A percentile compares a stretch with the other conserved stretches of the same genome.
phyloP scores from a whole-genome alignment of 2,797 vertebrate species.

The Molothrus ater region DNA sequence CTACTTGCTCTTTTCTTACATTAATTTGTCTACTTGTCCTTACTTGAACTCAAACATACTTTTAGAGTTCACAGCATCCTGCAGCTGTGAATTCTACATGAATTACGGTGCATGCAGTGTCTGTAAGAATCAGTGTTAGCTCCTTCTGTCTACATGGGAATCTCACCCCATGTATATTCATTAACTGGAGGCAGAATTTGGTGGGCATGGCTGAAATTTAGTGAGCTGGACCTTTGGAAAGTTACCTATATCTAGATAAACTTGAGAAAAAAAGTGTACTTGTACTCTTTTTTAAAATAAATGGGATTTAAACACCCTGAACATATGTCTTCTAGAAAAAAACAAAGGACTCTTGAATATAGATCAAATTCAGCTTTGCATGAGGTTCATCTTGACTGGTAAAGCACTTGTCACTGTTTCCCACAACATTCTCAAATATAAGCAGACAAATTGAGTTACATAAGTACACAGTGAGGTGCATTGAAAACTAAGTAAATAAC shows the following conservation, averaged over 20 bases:
- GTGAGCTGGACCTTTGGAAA: neutral
- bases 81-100: neutral
- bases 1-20: neutral
- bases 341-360: neutral
- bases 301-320: neutral
- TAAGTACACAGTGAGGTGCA: neutral
- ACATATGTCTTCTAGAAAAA: neutral
- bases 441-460: neutral
- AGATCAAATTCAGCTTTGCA: neutral
- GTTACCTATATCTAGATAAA: neutral
- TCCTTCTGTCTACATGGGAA: neutral
- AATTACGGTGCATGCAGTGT: neutral
- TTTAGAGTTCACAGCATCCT: neutral
- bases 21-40: neutral
- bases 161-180: neutral
- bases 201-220: neutral
- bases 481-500: neutral
- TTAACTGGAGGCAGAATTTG: neutral
- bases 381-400: neutral
- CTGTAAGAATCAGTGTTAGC: neutral
- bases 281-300: neutral
- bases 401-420: neutral
- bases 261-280: neutral
- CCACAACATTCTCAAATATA: neutral
- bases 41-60: neutral